phyloP scores from a whole-genome alignment of 2,888 invertebrate genomes.

The Volucella inanis region DNA sequence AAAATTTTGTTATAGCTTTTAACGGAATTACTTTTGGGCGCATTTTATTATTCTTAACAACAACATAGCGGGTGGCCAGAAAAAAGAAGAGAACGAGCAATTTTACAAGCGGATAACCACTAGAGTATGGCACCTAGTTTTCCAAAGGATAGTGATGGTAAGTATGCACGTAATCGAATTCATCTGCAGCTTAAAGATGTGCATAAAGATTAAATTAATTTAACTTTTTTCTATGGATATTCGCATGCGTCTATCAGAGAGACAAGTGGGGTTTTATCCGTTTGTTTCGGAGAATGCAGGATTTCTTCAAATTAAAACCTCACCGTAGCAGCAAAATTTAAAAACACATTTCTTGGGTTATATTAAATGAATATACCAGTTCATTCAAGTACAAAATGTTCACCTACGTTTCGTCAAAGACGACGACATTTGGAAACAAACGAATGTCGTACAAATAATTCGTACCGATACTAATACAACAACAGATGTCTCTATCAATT shows the following conservation, averaged over 20 bases:
- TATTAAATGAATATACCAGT: no score
- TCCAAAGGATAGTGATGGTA: constrained; percentile 6
- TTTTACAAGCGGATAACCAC: constrained; percentile 57
- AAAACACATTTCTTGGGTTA: no score
- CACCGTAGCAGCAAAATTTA: no score
- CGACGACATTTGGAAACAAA: no score
- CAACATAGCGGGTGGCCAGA: constrained; percentile 42
- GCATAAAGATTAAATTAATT: constrained; percentile 54
- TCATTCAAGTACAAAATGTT: no score
- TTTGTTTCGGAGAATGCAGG: background rate
- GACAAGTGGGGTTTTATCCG: background rate
- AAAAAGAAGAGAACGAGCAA: background rate
- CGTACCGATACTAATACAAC: no score
- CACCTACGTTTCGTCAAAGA: no score
- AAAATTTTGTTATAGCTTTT: constrained; percentile 74
- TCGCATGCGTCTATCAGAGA: no score
- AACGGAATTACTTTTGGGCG: constrained; percentile 73
- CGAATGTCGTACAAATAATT: no score
- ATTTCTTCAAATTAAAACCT: no score
- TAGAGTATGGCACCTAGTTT: constrained; percentile 53
- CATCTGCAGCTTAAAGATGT: constrained; percentile 15
- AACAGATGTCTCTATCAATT: no score
- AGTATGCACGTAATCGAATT: constrained; percentile 22
- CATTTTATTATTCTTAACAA: constrained; percentile 70
- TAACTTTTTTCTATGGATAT: constrained; percentile 10